phyloP scores from a whole-genome alignment of 2,888 invertebrate genomes.

The Xestia sexstrigata region DNA sequence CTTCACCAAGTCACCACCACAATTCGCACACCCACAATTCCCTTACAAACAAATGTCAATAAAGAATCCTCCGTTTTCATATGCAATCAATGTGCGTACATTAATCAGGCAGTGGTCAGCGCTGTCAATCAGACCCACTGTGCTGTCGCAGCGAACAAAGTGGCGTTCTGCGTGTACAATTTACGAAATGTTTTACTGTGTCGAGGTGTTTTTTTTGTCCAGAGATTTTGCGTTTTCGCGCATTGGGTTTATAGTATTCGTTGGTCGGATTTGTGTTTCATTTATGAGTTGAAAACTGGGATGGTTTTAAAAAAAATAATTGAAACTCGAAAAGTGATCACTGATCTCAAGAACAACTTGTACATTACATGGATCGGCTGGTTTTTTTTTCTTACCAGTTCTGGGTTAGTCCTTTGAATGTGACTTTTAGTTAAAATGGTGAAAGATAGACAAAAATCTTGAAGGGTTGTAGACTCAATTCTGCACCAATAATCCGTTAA shows the following conservation, averaged over 20 bases:
- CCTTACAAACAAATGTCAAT: slow-evolving; percentile 41
- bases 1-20: background rate
- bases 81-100: slow-evolving; percentile 62
- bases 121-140: slow-evolving; percentile 61
- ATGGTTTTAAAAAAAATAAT: no score
- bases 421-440: background rate
- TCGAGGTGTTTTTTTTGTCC: slow-evolving; percentile 36
- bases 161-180: slow-evolving; percentile 60
- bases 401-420: background rate
- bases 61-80: slow-evolving; percentile 54
- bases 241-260: slow-evolving; percentile 30
- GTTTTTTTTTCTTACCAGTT: background rate
- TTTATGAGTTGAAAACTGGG: background rate
- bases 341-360: background rate
- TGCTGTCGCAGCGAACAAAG: slow-evolving; percentile 57
- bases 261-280: background rate
- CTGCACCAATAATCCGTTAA: background rate
- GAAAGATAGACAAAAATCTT: background rate
- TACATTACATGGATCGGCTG: background rate
- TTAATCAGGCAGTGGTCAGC: slow-evolving; percentile 65
- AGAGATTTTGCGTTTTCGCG: slow-evolving; percentile 24
- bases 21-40: slow-evolving; percentile 4
- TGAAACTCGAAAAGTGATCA: background rate
- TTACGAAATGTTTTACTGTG: slow-evolving; percentile 58
- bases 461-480: background rate